Conservation (phyloP, 2,113 vertebrate species). For the Ivindomyrus marchei region DNA sequence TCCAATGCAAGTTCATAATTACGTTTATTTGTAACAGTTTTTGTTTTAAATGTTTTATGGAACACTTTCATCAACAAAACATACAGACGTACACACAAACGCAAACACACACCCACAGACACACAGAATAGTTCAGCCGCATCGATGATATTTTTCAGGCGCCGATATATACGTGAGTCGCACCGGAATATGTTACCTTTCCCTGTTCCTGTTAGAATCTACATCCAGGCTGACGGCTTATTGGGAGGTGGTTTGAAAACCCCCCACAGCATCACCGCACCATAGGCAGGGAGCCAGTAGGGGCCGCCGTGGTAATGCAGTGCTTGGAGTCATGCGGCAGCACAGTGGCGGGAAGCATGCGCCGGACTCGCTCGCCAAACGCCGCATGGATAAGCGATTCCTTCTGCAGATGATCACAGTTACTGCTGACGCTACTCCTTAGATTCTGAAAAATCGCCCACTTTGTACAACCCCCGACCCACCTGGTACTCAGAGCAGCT, state of each 20-base stretch:
- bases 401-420: conserved; percentile 21
- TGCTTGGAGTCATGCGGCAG: not conserved
- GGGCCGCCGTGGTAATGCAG: not conserved
- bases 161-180: not conserved
- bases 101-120: not conserved
- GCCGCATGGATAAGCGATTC: conserved; percentile 20
- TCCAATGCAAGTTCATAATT: not conserved
- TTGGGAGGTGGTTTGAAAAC: not conserved
- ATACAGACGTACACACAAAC: not conserved
- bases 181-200: not conserved
- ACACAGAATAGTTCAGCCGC: not conserved
- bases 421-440: conserved; percentile 19
- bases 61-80: not conserved
- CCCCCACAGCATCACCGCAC: not conserved
- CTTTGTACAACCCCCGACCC: not conserved
- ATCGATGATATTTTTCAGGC: not conserved
- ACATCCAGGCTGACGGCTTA: not conserved
- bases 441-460: not conserved
- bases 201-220: not conserved
- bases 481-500: not conserved
- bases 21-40: not conserved
- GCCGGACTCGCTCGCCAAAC: conserved; percentile 1
- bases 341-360: not conserved
- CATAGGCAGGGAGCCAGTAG: not conserved
- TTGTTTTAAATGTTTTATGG: not conserved